phyloP scores from a whole-genome alignment of 2,797 vertebrate species.

The Manis crassicaudata region DNA sequence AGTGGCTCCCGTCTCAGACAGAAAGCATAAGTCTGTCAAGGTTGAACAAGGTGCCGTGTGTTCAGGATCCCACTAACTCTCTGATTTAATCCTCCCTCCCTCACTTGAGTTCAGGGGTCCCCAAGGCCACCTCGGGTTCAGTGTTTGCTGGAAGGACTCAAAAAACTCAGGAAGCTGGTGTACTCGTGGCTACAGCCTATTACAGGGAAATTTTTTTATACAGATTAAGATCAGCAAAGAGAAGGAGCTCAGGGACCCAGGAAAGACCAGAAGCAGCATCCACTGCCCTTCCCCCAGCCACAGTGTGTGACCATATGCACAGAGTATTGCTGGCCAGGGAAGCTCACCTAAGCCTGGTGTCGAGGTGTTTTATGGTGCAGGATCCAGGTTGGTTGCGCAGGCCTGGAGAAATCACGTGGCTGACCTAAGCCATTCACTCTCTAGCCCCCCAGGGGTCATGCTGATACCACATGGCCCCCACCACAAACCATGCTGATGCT shows the following conservation, averaged over 20 bases:
- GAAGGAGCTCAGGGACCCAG: neutral
- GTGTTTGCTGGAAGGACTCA: neutral
- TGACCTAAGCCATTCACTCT: neutral
- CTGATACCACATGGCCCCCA: fast-evolving
- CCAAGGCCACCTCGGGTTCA: neutral
- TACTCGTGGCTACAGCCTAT: neutral
- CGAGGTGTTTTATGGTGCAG: neutral
- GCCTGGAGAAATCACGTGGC: neutral
- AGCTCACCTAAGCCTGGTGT: neutral
- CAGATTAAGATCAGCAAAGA: neutral
- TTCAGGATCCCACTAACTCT: neutral
- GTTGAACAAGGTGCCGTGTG: neutral
- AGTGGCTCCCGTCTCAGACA: neutral
- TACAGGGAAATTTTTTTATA: neutral
- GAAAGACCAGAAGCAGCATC: neutral
- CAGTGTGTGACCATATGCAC: neutral
- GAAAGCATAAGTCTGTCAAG: neutral
- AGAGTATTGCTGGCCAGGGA: neutral
- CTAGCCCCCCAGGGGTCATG: neutral
- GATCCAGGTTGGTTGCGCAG: neutral
- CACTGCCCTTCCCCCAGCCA: neutral
- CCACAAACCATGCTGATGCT: neutral
- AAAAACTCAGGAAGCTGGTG: neutral
- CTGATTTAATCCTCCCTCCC: neutral
- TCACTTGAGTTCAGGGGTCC: neutral